Evolutionary conservation across 2,888 invertebrate species (phyloP), one percentile per base, ranked within the genome.

Genomic region (Heliconius aoede): DNA sequence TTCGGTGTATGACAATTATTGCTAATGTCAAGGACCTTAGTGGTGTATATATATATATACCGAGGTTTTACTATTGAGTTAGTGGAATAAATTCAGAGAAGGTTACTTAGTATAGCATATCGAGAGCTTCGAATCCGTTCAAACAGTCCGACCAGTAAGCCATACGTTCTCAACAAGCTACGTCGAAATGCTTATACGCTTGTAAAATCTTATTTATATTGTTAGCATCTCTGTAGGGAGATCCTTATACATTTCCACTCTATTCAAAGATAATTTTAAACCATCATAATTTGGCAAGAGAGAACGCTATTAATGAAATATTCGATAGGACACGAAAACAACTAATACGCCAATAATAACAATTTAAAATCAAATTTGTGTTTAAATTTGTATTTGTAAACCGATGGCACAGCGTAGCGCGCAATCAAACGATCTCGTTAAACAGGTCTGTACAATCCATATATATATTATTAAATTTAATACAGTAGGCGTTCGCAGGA

Each of bases 401-500:
- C 24, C 40, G 55, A 64, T 36, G 51, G 11, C 28, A 76, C 72
- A 24, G 64, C 46, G 24, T 26, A 32, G 5, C 30, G 32, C 60
- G 64, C 32, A 68, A 51, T 11, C 51, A 15, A 55, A 62, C 32
- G 26, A 72, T 61, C 77, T 75, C 46, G 73, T 78, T 78, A 72
- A 76, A 76, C 75, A 71, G 72, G 62, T 62, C 62, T 36, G 72
- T 72, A 73, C 72, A 62, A 77, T 80, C 62, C 46, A 21, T 46
- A 46, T 77, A 46, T 77, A 73, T 76, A 78, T 80, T 78, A 81
- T 80, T 80, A 81, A 83, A 83, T 87, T 86, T 81, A 85, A 89
- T 86, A 84, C 86, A 83, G 87, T 87, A 86, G 87, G 86, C 87
- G 86, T 88, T 85, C 80, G 86, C 85, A 88, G 88, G 86, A 89